A percentile compares a stretch with the other conserved stretches of the same genome.
Conservation (phyloP, 2,888 invertebrate species). For the Apodemia hepburni region DNA sequence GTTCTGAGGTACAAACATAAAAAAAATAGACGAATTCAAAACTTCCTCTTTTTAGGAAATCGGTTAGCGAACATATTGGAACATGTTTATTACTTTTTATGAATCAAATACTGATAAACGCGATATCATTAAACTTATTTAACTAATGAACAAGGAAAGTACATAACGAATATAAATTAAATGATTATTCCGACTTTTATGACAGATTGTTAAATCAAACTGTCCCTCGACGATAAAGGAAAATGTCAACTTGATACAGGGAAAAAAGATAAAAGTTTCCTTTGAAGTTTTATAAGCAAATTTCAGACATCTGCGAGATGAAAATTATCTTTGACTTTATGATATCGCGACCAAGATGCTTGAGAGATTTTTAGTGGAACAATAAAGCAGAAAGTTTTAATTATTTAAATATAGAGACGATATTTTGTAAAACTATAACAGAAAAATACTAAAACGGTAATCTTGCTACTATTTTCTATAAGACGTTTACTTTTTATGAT, state of each 20-base stretch:
- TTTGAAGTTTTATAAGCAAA: slow-evolving; percentile 24
- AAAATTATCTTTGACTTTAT: slow-evolving; percentile 24
- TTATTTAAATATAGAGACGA: slow-evolving; percentile 8
- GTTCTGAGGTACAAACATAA: no score
- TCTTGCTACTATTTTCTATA: not conserved
- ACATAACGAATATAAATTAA: slow-evolving; percentile 18
- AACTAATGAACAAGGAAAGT: slow-evolving; percentile 14
- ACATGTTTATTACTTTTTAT: no score
- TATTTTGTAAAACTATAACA: not conserved
- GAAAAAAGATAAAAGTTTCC: slow-evolving; percentile 23
- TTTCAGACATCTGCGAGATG: slow-evolving; percentile 23
- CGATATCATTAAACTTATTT: not conserved
- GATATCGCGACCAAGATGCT: slow-evolving; percentile 24
- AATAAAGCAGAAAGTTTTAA: slow-evolving; percentile 9
- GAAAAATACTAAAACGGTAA: not conserved
- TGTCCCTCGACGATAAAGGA: slow-evolving; percentile 43
- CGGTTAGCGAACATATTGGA: no score
- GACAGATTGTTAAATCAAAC: slow-evolving; percentile 47
- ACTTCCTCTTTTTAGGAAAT: no score
- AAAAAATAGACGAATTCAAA: no score
- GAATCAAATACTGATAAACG: no score
- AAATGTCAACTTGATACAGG: slow-evolving; percentile 50
- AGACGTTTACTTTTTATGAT: no score
- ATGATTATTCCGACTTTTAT: slow-evolving; percentile 19
- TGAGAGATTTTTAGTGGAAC: slow-evolving; percentile 10